These are phyloP conservation scores for Onthophagus taurus DNA, from an alignment of 1,140 invertebrate species.

Conservation along the genomic window DNA sequence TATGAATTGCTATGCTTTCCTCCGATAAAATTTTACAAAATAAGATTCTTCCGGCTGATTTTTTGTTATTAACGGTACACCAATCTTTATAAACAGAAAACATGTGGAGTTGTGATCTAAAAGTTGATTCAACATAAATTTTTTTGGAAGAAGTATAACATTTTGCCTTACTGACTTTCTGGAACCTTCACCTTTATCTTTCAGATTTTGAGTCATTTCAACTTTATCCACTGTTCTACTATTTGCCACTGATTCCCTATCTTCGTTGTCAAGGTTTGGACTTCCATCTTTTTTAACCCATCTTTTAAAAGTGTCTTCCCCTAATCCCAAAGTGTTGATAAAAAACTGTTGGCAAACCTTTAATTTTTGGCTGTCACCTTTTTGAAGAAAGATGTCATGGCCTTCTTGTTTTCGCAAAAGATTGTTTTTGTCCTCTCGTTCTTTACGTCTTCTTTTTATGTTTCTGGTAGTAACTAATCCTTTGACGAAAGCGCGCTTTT, in stretches of 20 bases:
- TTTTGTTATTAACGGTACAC: too few species aligned
- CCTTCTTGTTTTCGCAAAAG: too few species aligned
- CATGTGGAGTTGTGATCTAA: constrained; percentile 5
- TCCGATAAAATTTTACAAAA: constrained; percentile 4
- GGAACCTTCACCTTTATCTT: not conserved
- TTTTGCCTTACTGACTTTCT: not conserved
- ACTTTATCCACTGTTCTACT: not conserved
- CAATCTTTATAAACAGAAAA: too few species aligned
- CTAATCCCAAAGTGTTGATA: not conserved
- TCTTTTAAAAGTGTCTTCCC: constrained; percentile 2
- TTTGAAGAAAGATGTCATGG: too few species aligned
- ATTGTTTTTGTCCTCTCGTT: too few species aligned
- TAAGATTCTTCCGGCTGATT: too few species aligned
- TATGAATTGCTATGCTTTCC: not conserved
- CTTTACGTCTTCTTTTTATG: too few species aligned
- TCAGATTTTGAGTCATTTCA: not conserved
- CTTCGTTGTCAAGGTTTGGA: not conserved
- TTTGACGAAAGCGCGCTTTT: too few species aligned
- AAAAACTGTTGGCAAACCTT: not conserved
- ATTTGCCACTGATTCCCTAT: too few species aligned
- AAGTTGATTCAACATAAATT: constrained; percentile 1
- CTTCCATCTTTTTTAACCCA: constrained; percentile 2
- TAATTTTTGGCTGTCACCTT: not conserved
- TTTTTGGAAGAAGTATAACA: not conserved
- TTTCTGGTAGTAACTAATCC: too few species aligned